These are phyloP conservation scores for Neofelis nebulosa DNA, from an alignment of 2,113 vertebrate species.

Conservation along the genomic window DNA sequence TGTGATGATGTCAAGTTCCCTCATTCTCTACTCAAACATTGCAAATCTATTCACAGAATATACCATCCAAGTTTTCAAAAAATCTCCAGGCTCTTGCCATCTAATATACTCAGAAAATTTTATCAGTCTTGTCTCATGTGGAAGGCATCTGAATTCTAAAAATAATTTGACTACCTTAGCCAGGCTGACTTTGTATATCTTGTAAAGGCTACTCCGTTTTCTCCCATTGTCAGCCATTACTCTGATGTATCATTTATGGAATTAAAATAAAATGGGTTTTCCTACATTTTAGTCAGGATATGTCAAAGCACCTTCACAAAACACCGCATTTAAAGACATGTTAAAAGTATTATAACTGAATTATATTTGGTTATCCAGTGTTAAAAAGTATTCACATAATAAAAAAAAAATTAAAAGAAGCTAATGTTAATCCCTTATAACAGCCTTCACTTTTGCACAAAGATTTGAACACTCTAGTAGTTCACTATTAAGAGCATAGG, in stretches of 20 bases:
- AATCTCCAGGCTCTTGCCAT: background rate
- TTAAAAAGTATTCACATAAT: slow-evolving; percentile 72
- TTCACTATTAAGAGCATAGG: slow-evolving; percentile 76
- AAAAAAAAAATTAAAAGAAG: slow-evolving; percentile 57
- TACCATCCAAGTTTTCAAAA: background rate
- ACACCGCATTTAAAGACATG: slow-evolving; percentile 64
- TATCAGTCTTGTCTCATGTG: background rate
- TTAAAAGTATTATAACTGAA: slow-evolving; percentile 67
- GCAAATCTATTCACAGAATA: background rate
- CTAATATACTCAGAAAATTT: background rate
- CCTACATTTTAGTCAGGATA: slow-evolving; percentile 59
- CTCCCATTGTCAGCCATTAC: slow-evolving; percentile 20
- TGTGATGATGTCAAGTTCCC: background rate
- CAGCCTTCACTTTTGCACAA: slow-evolving; percentile 74
- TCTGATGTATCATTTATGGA: background rate
- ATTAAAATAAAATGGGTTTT: slow-evolving; percentile 9
- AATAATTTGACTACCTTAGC: background rate
- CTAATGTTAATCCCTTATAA: slow-evolving; percentile 75
- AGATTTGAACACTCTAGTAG: slow-evolving; percentile 61
- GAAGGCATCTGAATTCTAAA: slow-evolving; percentile 43
- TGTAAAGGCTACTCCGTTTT: slow-evolving; percentile 20
- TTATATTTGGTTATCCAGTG: slow-evolving; percentile 73
- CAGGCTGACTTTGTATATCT: background rate
- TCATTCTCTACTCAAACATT: background rate
- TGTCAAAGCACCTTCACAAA: slow-evolving; percentile 60